These are phyloP conservation scores for Oncorhynchus nerka DNA, from an alignment of 2,113 vertebrate species.

Conservation along the genomic window DNA sequence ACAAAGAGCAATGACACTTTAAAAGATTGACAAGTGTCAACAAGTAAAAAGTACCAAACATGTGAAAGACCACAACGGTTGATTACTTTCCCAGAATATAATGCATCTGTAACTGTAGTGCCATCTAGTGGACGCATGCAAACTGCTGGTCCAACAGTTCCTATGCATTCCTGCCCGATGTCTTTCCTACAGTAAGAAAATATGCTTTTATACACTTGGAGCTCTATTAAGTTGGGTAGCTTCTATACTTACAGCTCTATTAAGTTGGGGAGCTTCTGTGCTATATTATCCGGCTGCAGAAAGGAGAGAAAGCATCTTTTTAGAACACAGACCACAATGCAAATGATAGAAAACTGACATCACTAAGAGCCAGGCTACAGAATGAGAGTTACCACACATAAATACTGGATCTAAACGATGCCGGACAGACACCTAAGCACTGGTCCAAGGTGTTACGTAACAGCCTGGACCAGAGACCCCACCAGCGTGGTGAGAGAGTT, in stretches of 20 bases:
- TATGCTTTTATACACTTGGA: neutral
- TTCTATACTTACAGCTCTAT: conserved; percentile 91
- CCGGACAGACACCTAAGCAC: too few relatives aligned
- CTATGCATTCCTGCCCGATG: too few relatives aligned
- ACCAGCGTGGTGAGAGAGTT: too few relatives aligned
- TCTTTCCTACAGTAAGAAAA: conserved; percentile 3
- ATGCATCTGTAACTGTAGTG: conserved; percentile 8
- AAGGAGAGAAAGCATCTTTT: conserved; percentile 35
- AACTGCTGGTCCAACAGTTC: neutral
- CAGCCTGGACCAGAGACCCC: too few relatives aligned
- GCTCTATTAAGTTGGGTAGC: too few relatives aligned
- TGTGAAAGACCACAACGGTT: neutral
- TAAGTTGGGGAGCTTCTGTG: conserved; percentile 77
- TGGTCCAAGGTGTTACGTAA: neutral
- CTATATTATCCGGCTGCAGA: conserved; percentile 93
- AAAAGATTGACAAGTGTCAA: conserved; percentile 12
- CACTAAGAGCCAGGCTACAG: too few relatives aligned
- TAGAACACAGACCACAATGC: neutral
- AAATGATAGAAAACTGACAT: too few relatives aligned
- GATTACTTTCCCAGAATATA: neutral
- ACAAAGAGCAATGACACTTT: conserved; percentile 1
- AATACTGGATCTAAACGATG: too few relatives aligned
- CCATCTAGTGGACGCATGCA: conserved; percentile 35
- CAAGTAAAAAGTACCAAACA: neutral
- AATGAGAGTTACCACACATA: too few relatives aligned